A percentile compares a stretch with the other conserved stretches of the same genome.
Conservation (phyloP, 2,113 vertebrate species). For the Oreochromis tanganicae region DNA sequence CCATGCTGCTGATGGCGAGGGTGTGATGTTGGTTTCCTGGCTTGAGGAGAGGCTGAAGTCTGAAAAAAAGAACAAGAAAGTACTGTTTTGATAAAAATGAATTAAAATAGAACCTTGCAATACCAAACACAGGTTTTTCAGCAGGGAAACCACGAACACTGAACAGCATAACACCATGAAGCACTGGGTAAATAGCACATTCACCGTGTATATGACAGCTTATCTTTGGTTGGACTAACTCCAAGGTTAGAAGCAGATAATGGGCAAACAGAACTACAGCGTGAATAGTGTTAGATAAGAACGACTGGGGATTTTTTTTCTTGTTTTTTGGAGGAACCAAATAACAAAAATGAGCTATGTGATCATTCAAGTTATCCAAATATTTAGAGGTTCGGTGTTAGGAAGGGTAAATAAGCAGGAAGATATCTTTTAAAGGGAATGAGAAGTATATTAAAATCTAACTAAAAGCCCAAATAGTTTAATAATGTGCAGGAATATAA, state of each 20-base stretch:
- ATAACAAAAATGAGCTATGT: background rate
- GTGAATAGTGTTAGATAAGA: background rate
- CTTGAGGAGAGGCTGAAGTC: conserved; percentile 43
- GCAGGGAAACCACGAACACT: background rate
- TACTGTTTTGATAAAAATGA: background rate
- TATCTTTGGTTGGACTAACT: background rate
- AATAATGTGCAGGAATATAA: background rate
- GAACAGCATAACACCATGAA: background rate
- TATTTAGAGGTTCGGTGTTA: background rate
- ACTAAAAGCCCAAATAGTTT: background rate
- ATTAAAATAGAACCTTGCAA: background rate
- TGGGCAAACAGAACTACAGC: background rate
- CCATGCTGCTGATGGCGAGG: conserved; percentile 52
- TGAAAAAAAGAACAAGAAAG: background rate
- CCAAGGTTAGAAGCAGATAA: background rate
- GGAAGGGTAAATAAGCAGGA: background rate
- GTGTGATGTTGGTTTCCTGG: background rate
- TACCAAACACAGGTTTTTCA: background rate
- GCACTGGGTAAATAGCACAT: background rate
- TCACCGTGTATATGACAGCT: background rate
- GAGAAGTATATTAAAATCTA: background rate
- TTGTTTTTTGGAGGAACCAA: background rate
- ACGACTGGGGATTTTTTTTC: background rate
- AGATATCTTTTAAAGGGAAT: accelerated
- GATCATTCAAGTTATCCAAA: background rate